These are phyloP conservation scores for Ictalurus punctatus DNA, from an alignment of 2,113 vertebrate genomes.

Conservation along the genomic window DNA sequence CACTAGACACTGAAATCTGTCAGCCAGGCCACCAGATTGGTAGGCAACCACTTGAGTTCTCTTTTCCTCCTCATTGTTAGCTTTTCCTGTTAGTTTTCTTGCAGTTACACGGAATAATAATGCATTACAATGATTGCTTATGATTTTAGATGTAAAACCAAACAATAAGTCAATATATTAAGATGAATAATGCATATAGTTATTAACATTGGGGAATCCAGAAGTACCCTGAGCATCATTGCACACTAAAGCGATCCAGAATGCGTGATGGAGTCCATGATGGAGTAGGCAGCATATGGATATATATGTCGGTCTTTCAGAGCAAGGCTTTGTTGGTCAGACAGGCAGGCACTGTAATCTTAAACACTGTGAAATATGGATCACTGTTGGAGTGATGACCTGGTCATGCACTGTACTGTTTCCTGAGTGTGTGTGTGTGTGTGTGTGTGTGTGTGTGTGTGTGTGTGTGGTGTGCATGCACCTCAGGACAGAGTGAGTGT, in stretches of 20 bases:
- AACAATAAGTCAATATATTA: neutral
- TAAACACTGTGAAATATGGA: constrained; percentile 29
- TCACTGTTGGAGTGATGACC: constrained; percentile 18
- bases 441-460: constrained; percentile 10
- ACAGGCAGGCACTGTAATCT: constrained; percentile 22
- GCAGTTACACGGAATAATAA: neutral
- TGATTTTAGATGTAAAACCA: neutral
- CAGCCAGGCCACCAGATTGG: neutral
- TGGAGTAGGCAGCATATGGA: neutral
- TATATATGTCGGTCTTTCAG: neutral
- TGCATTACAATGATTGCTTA: neutral
- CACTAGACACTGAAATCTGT: neutral
- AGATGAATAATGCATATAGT: neutral
- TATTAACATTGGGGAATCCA: neutral
- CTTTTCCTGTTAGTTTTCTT: neutral
- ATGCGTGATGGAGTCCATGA: neutral
- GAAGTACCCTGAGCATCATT: neutral
- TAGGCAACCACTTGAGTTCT: neutral
- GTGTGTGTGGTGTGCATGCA: constrained; percentile 9
- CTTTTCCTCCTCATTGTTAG: neutral
- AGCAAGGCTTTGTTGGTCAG: constrained; percentile 5
- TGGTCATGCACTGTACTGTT: constrained; percentile 11
- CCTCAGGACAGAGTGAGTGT: constrained; percentile 37
- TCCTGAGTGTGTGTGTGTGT: constrained; percentile 23
- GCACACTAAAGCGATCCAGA: neutral